phyloP scores from a whole-genome alignment of 2,113 vertebrate species.

The Paradoxurus hermaphroditus region DNA sequence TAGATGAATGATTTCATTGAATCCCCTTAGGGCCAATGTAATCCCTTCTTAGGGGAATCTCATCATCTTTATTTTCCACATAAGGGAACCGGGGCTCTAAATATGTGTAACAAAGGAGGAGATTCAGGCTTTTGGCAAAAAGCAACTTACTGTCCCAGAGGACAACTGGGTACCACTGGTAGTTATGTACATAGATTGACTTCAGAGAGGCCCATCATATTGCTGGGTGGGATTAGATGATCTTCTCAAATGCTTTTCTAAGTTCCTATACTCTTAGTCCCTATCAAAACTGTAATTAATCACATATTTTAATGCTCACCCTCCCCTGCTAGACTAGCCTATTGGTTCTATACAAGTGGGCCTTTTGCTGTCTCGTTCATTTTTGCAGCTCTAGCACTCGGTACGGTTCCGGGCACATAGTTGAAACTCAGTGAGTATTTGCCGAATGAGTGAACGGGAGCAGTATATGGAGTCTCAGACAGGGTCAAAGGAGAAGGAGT shows the following conservation, averaged over 20 bases:
- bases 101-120: neutral
- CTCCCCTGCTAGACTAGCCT: neutral
- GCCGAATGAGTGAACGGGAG: neutral
- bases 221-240: neutral
- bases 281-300: neutral
- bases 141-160: neutral
- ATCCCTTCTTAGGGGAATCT: neutral
- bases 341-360: neutral
- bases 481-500: neutral
- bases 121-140: neutral
- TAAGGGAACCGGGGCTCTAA: neutral
- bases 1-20: neutral
- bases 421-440: neutral
- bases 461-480: neutral
- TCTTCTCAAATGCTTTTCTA: neutral
- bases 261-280: neutral
- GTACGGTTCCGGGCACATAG: neutral
- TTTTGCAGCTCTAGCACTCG: neutral
- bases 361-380: neutral
- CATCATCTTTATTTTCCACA: neutral
- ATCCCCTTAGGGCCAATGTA: neutral
- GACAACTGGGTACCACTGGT: neutral
- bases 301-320: neutral
- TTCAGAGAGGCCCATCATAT: neutral
- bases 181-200: neutral